A percentile compares a stretch with the other conserved stretches of the same genome.
These are phyloP conservation scores for Spicauda simplicius DNA, from an alignment of 2,888 invertebrate species.

Conservation along the genomic window DNA sequence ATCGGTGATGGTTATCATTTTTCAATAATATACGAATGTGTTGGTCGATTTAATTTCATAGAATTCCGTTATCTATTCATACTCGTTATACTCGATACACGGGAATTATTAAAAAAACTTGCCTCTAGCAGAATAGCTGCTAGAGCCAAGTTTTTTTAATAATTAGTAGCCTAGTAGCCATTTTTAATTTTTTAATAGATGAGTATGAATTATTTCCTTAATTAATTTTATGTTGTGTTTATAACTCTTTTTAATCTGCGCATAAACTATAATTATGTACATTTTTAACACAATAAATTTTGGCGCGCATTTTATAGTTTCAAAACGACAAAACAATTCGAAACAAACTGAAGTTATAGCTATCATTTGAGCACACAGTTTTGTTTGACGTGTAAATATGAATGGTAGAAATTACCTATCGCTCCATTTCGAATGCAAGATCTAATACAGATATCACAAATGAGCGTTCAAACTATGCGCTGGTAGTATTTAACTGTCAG, in stretches of 20 bases:
- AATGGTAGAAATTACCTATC: conserved; percentile 33
- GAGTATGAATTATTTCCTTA: too few relatives aligned
- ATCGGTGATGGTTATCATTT: conserved; percentile 58
- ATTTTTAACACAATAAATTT: not conserved
- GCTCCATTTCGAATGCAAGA: conserved; percentile 51
- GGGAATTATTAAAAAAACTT: conserved; percentile 2
- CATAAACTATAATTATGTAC: too few relatives aligned
- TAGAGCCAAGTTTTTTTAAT: too few relatives aligned
- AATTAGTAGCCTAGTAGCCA: too few relatives aligned
- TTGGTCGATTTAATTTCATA: conserved; percentile 60
- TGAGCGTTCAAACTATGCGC: conserved; percentile 54
- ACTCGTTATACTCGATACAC: conserved; percentile 47
- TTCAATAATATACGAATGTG: conserved; percentile 63
- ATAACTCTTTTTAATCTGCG: too few relatives aligned
- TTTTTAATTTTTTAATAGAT: too few relatives aligned
- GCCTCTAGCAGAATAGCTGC: too few relatives aligned
- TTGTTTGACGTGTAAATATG: conserved; percentile 34
- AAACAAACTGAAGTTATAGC: conserved; percentile 17
- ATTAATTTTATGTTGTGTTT: too few relatives aligned
- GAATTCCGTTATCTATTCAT: conserved; percentile 46
- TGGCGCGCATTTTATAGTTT: too few relatives aligned
- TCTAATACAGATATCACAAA: conserved; percentile 64
- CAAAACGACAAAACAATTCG: not conserved
- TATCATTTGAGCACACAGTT: conserved; percentile 29
- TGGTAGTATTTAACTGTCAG: conserved; percentile 55